A percentile compares a stretch with the other conserved stretches of the same genome.
These are phyloP conservation scores for Neodiprion lecontei DNA, from an alignment of 1,140 invertebrate species.

Conservation along the genomic window DNA sequence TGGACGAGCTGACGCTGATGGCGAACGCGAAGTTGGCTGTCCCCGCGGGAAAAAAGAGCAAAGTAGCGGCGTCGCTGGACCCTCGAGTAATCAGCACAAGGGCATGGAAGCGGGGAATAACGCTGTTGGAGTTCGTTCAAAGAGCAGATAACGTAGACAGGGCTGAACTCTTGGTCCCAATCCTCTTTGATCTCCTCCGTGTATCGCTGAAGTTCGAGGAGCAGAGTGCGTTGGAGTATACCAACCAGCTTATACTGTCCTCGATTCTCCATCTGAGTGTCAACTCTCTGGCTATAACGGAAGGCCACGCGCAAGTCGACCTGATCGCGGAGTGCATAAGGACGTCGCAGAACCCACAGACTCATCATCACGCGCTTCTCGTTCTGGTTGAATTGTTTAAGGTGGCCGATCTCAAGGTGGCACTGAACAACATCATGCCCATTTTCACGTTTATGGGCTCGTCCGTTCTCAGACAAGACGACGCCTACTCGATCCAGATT, in stretches of 20 bases:
- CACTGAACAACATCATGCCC: constrained; percentile 90
- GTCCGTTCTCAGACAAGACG: constrained; percentile 88
- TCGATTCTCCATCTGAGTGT: constrained; percentile 72
- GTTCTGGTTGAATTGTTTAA: constrained; percentile 66
- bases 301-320: constrained; percentile 78
- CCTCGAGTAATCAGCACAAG: constrained; percentile 67
- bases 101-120: constrained; percentile 80
- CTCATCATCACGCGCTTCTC: constrained; percentile 89
- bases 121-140: constrained; percentile 85
- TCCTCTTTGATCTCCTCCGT: constrained; percentile 83
- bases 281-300: constrained; percentile 62
- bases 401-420: constrained; percentile 77
- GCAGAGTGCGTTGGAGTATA: constrained; percentile 85
- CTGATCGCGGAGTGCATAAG: constrained; percentile 87
- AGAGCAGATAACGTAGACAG: constrained; percentile 78
- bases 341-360: constrained; percentile 89
- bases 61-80: constrained; percentile 51
- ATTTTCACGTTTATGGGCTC: constrained; percentile 97
- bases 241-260: constrained; percentile 85
- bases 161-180: constrained; percentile 69
- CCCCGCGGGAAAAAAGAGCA: constrained; percentile 36
- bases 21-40: constrained; percentile 47
- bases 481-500: constrained; percentile 92
- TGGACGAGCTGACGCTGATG: constrained; percentile 69
- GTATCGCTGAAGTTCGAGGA: constrained; percentile 82